These are phyloP conservation scores for Glossophaga mutica DNA, from an alignment of 2,797 vertebrate genomes.

Conservation along the genomic window DNA sequence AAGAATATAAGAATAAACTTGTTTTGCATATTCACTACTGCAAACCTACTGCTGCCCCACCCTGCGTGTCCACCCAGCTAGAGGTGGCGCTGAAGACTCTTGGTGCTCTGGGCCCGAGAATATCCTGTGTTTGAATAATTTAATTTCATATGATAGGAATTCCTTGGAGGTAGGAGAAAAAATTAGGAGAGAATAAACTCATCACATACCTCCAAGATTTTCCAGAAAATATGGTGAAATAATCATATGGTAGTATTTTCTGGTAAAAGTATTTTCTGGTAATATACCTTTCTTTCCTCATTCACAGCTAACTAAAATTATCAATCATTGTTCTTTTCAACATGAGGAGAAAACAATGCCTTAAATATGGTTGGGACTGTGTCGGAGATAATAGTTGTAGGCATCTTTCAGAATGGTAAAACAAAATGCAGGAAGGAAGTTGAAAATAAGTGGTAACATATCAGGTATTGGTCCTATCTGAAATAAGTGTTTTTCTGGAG, in stretches of 20 bases:
- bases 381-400: not conserved
- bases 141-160: conserved; percentile 23
- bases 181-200: conserved; percentile 9
- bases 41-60: not conserved
- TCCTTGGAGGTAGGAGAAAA: not conserved
- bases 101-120: not conserved
- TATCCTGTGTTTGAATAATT: not conserved
- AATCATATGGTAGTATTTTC: not conserved
- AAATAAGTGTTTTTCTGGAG: not conserved
- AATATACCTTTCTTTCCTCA: not conserved
- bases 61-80: not conserved
- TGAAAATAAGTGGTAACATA: not conserved
- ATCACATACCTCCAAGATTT: conserved; percentile 26
- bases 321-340: not conserved
- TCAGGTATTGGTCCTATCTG: not conserved
- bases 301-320: not conserved
- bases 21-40: not conserved
- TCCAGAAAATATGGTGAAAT: not conserved
- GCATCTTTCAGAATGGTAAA: not conserved
- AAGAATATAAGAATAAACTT: not conserved
- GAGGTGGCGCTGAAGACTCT: not conserved
- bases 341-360: not conserved
- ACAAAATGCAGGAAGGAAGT: not conserved
- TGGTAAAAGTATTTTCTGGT: not conserved
- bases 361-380: not conserved